These are phyloP conservation scores for Leptatherina wallacei DNA, from an alignment of 2,797 vertebrate genomes.

Conservation along the genomic window DNA sequence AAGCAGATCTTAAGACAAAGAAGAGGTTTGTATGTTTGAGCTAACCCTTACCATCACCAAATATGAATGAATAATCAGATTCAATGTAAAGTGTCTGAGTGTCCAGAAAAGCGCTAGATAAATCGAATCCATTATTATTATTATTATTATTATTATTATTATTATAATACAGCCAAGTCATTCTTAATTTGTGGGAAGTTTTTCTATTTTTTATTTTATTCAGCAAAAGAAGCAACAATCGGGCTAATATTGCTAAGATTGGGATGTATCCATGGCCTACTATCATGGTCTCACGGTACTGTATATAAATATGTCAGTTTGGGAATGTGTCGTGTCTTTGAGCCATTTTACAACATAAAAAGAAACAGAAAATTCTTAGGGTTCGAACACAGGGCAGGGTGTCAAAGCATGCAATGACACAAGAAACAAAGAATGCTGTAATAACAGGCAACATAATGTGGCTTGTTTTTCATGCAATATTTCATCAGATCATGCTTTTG, in stretches of 20 bases:
- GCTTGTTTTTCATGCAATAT: background rate
- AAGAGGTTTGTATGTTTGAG: background rate
- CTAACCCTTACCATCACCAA: background rate
- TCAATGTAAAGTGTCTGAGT: no score
- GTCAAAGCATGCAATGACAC: background rate
- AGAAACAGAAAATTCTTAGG: background rate
- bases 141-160: no score
- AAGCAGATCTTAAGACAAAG: slow-evolving; percentile 16
- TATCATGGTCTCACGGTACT: background rate
- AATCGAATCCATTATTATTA: no score
- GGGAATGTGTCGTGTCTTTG: background rate
- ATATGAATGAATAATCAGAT: no score
- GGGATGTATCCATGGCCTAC: no score
- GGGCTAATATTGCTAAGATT: background rate
- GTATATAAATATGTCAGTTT: background rate
- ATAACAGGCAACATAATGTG: background rate
- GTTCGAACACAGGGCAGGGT: background rate
- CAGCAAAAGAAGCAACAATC: background rate
- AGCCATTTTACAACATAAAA: background rate
- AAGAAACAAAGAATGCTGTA: background rate
- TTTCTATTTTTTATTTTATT: background rate
- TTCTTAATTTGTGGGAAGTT: background rate
- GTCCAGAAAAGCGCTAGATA: no score
- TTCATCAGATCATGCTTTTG: background rate
- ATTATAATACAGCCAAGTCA: background rate